Evolutionary conservation across 1,140 invertebrate species (phyloP).

Genomic region (Trachymyrmex cornetzi): DNA sequence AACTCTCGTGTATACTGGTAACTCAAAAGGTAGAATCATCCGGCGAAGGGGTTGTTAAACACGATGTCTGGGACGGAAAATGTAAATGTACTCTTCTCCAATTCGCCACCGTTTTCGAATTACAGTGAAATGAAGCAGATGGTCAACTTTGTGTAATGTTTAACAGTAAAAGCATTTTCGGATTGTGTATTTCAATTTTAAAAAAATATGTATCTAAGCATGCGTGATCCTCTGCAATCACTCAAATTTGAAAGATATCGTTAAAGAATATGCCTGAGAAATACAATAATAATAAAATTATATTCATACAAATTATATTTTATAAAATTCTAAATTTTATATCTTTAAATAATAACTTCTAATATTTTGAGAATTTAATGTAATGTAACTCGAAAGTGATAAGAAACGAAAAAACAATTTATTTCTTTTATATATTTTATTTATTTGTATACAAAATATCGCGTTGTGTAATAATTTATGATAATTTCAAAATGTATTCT

Average conservation of each 20-base stretch:
- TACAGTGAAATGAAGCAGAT: constrained; percentile 12
- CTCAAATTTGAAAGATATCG: background rate
- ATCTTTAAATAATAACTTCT: background rate
- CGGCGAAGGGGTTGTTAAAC: constrained; percentile 27
- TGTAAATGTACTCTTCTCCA: constrained; percentile 22
- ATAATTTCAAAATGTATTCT: background rate
- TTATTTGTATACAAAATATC: background rate
- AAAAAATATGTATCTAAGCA: background rate
- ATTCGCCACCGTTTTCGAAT: constrained; percentile 14
- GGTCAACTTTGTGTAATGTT: background rate
- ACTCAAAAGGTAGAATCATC: constrained; percentile 35
- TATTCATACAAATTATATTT: background rate
- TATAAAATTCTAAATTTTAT: background rate
- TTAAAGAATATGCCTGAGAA: background rate
- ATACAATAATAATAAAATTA: background rate
- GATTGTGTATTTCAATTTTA: background rate
- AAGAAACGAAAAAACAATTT: background rate
- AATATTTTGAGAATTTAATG: background rate
- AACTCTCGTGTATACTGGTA: constrained; percentile 42
- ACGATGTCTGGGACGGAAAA: constrained; percentile 42
- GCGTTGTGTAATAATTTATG: background rate
- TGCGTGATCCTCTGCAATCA: background rate
- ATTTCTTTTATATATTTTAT: background rate
- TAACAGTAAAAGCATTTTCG: constrained; percentile 3
- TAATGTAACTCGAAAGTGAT: background rate